Conservation (phyloP, 2,113 vertebrate species). For the Leiothrix lutea region DNA sequence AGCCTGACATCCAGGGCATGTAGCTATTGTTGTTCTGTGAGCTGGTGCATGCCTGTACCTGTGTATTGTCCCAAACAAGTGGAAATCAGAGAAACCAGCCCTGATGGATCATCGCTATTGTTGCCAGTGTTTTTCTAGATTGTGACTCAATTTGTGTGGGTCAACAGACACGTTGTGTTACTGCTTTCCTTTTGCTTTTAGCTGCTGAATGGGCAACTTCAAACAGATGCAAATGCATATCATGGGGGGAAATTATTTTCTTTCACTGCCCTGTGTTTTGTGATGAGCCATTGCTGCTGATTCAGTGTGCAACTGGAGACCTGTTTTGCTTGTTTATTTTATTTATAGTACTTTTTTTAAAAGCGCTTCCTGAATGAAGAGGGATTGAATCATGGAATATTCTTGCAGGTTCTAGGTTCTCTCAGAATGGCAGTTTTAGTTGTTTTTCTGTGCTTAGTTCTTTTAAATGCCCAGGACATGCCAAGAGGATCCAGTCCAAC, state of each 20-base stretch:
- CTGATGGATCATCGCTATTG: conserved; percentile 62
- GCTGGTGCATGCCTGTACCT: neutral
- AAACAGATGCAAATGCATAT: conserved; percentile 48
- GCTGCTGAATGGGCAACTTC: conserved; percentile 71
- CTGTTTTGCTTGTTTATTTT: conserved; percentile 1
- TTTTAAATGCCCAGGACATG: neutral
- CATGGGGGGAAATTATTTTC: conserved; percentile 58
- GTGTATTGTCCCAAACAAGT: conserved; percentile 14
- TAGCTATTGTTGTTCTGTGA: neutral
- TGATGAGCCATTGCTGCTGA: conserved; percentile 11
- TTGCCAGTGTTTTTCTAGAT: conserved; percentile 76
- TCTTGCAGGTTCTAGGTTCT: neutral
- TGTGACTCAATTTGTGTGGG: conserved; percentile 71
- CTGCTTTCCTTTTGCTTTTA: conserved; percentile 68
- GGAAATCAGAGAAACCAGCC: neutral
- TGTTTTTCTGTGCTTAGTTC: neutral
- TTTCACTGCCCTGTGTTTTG: conserved; percentile 36
- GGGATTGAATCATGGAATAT: neutral
- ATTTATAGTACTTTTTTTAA: neutral
- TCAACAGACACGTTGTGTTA: conserved; percentile 68
- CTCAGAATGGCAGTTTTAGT: neutral
- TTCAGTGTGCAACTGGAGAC: neutral
- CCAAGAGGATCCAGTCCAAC: neutral
- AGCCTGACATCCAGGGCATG: rapidly evolving
- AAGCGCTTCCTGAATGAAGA: neutral